These are phyloP conservation scores for Anneissia japonica DNA, from an alignment of 35 echinoderm and acorn worm genomes.

Conservation along the genomic window DNA sequence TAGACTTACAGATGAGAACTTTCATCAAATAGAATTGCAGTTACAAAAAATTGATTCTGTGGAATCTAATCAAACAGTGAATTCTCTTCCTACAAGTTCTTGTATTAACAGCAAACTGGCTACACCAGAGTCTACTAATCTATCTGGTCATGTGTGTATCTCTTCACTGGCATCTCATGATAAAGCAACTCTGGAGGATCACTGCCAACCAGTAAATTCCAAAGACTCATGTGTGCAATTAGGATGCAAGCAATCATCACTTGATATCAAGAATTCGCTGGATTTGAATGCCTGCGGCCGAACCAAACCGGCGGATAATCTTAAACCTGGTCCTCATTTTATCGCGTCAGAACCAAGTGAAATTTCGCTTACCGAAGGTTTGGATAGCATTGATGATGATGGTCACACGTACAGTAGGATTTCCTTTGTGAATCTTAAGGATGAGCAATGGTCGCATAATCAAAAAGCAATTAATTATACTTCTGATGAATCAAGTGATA, in stretches of 20 bases:
- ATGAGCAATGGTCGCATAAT: too few species aligned
- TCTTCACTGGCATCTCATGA: not conserved
- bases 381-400: not conserved
- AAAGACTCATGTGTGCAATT: not conserved
- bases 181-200: not conserved
- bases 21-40: not conserved
- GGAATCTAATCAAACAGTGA: not conserved
- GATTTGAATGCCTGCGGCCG: not conserved
- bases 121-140: not conserved
- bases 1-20: not conserved
- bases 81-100: too few species aligned
- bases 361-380: not conserved
- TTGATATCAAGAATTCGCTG: not conserved
- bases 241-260: not conserved
- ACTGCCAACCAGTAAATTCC: not conserved
- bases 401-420: not conserved
- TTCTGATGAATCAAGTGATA: not conserved
- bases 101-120: not conserved
- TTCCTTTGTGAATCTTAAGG: not conserved
- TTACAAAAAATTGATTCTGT: not conserved
- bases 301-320: not conserved
- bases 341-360: not conserved
- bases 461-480: not conserved
- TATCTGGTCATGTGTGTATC: too few species aligned
- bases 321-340: not conserved